Base-by-base conservation (phyloP, 2,797 vertebrate species). In the Rhinichthys osculus region DNA sequence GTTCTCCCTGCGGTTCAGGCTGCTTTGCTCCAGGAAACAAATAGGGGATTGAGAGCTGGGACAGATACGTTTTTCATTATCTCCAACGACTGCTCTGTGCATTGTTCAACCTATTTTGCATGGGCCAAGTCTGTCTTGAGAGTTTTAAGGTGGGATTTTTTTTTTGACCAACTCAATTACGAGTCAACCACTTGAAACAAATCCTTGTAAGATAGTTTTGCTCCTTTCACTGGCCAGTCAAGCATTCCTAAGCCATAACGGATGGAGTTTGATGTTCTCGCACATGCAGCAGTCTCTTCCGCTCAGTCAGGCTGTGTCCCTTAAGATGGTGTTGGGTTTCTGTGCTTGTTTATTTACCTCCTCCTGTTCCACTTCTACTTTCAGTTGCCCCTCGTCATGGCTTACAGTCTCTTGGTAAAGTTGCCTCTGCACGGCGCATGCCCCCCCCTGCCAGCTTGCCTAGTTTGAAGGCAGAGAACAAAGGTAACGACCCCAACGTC, bases 401-500 rank as follows among this genome's bases (percentile, higher is more conserved):
- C 96, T 96, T 98, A 92, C 97, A 98, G 95, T 98, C 97, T 97
- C 97, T 99, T 90, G 98, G 98, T 95, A 98, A 99, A 97, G 98
- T 98, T 97, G 97, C 97, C 92, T 97, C 97, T 92, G 97, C 97
- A 83, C 96, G 97, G 95, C 97, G 97, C 92, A 98, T 99, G 97
- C 98, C 98, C 91, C 97, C 97, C 94, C 97, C 97, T 95, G 97
- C 98, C 93, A 97, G 95, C 95, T 96, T 98, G 95, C 98, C 98
- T 91, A 98, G 97, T 96, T 95, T 99, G 95, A 99, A 99, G 97
- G 98, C 98, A 44, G 98, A 98, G 95, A 98, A 98, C 95, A 98
- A 98, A 97, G 98, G 97, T 94, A 98, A 98, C 96, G 97, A 99
- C 94, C 98, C 98, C 93, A 98, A 98, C 95, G 97, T 99, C 95